Evolutionary conservation across 2,888 invertebrate genomes (phyloP), one percentile per base, ranked within the genome.

Genomic region (Anodontia alba): DNA sequence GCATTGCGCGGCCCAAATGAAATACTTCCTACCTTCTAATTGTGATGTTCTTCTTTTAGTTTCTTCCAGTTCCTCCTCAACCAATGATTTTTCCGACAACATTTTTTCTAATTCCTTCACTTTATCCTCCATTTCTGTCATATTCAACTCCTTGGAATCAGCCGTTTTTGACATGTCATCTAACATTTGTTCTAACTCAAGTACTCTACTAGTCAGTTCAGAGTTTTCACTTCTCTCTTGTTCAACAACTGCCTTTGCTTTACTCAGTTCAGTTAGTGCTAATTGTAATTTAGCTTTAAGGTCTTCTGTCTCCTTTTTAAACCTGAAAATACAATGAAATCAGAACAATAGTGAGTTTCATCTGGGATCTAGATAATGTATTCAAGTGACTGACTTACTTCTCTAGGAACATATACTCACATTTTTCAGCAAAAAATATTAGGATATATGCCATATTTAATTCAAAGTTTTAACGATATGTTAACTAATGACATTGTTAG

Each of bases 231-330:
- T 89, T 29, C 89, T 79, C 73, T 91, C 91, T 42, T 86, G 88
- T 23, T 91, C 91, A 54, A 89, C 87, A 33, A 86, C 74, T 36
- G 87, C 73, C 77, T 90, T 90, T 29, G 90, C 85, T 83, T 89
- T 90, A 33, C 88, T 86, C 42, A 92, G 81, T 73, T 92, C 92
- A 57, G 88, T 88, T 66, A 92, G 78, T 12, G 91, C 88, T 68
- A 91, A 73, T 66, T 92, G 90, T 67, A 91, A 81, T 76, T 92
- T 91, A 17, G 88, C 83, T 80, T 90, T 90, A 46, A 92, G 77
- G 79, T 91, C 91, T 36, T 91, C 90, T 33, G 89, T 81, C 72
- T 92, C 92, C 51, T 81, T 81, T 43, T 82, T 81, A 66, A 89
- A 86, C 75, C 86, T 86, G 80, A 84, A 90, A 81, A 36, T 66